A percentile compares a stretch with the other conserved stretches of the same genome.
Evolutionary conservation across 2,888 invertebrate genomes (phyloP).

Genomic region (Alsophila aescularia): DNA sequence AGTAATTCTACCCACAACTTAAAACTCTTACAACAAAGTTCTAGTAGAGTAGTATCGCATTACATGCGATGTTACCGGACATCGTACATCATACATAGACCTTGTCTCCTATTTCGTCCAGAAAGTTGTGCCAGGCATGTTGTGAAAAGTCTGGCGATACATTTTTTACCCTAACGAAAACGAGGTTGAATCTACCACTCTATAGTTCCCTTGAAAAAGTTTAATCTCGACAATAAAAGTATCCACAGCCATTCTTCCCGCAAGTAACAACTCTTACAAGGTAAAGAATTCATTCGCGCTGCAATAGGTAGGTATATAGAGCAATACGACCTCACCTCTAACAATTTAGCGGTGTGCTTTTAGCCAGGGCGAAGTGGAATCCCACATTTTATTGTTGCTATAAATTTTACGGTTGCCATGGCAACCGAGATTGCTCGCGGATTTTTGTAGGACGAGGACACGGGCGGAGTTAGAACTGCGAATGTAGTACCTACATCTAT

Average conservation of each 20-base stretch:
- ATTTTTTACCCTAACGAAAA: no score
- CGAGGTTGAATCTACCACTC: no score
- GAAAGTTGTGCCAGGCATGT: no score
- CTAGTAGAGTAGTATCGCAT: no score
- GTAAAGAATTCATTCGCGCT: constrained; percentile 27
- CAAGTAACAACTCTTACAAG: constrained; percentile 23
- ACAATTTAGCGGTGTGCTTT: constrained; percentile 60
- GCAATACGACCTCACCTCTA: constrained; percentile 43
- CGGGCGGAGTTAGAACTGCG: constrained; percentile 16
- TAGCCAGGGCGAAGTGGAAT: constrained; percentile 64
- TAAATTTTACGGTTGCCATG: constrained; percentile 77
- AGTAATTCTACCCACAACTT: no score
- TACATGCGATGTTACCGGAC: no score
- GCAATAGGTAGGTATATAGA: constrained; percentile 27
- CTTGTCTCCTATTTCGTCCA: no score
- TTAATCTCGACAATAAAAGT: background rate
- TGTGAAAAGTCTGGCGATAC: no score
- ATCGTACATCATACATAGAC: no score
- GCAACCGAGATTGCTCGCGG: constrained; percentile 74
- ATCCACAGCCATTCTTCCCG: constrained; percentile 7
- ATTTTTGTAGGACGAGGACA: constrained; percentile 68
- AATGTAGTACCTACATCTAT: no score
- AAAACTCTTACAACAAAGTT: no score
- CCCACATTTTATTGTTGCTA: constrained; percentile 80
- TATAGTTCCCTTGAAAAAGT: background rate